phyloP scores from a whole-genome alignment of 2,113 vertebrate species.

The Trinectes maculatus region DNA sequence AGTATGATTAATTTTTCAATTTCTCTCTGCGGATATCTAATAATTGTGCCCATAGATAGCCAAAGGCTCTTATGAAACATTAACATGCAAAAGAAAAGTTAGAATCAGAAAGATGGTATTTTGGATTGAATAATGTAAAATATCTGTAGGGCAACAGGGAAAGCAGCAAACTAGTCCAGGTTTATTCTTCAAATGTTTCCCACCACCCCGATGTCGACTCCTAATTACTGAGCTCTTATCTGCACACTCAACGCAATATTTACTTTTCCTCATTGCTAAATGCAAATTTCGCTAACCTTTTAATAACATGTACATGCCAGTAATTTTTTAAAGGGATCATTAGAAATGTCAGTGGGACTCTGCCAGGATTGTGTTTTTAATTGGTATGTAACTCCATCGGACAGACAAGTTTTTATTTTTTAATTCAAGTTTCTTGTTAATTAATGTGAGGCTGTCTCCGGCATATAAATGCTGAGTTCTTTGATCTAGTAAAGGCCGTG shows the following conservation, averaged over 20 bases:
- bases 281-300: conserved; percentile 74
- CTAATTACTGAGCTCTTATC: conserved; percentile 76
- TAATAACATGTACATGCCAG: conserved; percentile 64
- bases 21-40: conserved; percentile 96
- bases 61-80: conserved; percentile 96
- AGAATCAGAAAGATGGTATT: conserved; percentile 92
- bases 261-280: conserved; percentile 71
- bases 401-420: conserved; percentile 54
- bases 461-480: conserved; percentile 57
- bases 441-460: conserved; percentile 58
- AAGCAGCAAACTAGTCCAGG: conserved; percentile 83
- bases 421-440: conserved; percentile 65
- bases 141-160: conserved; percentile 88
- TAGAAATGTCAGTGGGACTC: conserved; percentile 57
- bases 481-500: conserved; percentile 61
- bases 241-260: conserved; percentile 71
- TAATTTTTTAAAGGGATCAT: conserved; percentile 56
- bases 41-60: conserved; percentile 92
- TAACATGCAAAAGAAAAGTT: conserved; percentile 93
- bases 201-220: conserved; percentile 59
- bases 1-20: conserved; percentile 98
- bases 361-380: conserved; percentile 67
- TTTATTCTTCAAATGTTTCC: conserved; percentile 83
- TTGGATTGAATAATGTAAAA: conserved; percentile 98
- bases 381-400: conserved; percentile 54